Evolutionary conservation across 2,797 vertebrate species (phyloP), one percentile per base, ranked within the genome.

Genomic region (Eurystomus glaucurus): DNA sequence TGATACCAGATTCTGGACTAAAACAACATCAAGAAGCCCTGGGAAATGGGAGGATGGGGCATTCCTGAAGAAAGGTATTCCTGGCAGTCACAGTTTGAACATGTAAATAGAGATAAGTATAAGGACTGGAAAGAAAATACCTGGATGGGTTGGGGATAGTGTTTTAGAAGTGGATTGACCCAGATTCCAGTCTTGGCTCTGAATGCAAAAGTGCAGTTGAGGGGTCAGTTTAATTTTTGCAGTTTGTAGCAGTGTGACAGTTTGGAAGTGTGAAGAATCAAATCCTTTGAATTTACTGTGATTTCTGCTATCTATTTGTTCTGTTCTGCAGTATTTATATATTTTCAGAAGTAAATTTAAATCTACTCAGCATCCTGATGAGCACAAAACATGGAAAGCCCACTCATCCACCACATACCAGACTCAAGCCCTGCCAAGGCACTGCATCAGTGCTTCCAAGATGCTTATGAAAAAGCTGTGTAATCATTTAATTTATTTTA

Each of bases 401-500:
- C n/a, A 37, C 25, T 72, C 31, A 66, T 37, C 35, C 4, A 6
- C 46, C 71, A 82, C 25, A n/a, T 76, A 71, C 14, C 35, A 92
- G 60, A 66, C 10, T 46, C 61, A 35, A 87, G 51, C 21, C 35
- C 43, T 80, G 46, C 29, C 12, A 17, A 83, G 71, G 55, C 39
- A 85, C 37, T 41, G 43, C 25, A 58, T 29, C 3, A 1, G 51
- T 80, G 51, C 55, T 93, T 96, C 48, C 88, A 94, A 86, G 77
- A 78, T 64, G 61, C 48, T 81, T 68, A 78, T 29, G 33, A 92
- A 85, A 85, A 93, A 74, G 10, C 23, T 83, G 17, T 65, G 41
- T 35, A 78, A 69, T 64, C 2, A 71, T 88, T 88, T 68, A 80
- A 93, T 91, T 95, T 91, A 61, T 94, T 95, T 93, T 91, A 96